phyloP scores from a whole-genome alignment of 2,888 invertebrate genomes.

The Nomada goodeniana region DNA sequence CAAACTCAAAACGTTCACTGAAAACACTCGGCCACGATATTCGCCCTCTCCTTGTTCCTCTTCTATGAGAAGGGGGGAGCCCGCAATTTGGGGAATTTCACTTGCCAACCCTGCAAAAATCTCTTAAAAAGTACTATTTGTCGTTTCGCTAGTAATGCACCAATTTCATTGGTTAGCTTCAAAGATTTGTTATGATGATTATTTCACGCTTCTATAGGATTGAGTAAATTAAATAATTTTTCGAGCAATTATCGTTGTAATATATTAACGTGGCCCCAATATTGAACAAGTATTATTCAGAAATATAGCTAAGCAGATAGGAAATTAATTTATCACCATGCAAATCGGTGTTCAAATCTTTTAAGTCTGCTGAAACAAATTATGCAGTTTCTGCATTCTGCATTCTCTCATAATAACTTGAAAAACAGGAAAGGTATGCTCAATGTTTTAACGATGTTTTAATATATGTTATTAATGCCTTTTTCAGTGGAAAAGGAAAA shows the following conservation, averaged over 20 bases:
- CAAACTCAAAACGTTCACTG: slow-evolving; percentile 59
- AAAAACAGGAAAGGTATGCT: background rate
- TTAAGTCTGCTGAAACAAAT: background rate
- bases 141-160: background rate
- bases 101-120: background rate
- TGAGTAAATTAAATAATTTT: background rate
- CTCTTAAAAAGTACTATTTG: background rate
- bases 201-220: background rate
- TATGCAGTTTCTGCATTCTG: slow-evolving; percentile 1
- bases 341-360: background rate
- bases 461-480: background rate
- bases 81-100: slow-evolving; percentile 12
- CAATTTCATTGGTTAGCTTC: slow-evolving; percentile 11
- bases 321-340: background rate
- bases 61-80: background rate
- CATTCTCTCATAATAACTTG: background rate
- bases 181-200: background rate
- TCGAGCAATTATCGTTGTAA: background rate
- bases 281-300: background rate
- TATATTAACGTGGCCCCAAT: background rate
- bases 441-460: background rate
- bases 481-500: slow-evolving; percentile 88
- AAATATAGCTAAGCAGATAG: background rate
- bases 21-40: slow-evolving; percentile 61
- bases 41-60: slow-evolving; percentile 19